Conservation (phyloP, 2,888 invertebrate genomes). For the Protonemura montana region DNA sequence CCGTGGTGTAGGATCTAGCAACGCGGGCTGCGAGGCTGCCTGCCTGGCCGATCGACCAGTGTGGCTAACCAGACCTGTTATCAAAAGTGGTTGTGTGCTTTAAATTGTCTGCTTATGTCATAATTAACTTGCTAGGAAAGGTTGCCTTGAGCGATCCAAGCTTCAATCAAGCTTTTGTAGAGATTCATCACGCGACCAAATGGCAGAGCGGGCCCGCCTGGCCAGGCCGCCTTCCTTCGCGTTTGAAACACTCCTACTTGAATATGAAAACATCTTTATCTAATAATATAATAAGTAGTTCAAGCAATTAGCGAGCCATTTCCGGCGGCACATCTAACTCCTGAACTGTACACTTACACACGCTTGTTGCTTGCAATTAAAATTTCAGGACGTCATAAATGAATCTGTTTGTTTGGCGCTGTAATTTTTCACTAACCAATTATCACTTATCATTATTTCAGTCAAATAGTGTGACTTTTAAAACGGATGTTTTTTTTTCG, state of each 20-base stretch:
- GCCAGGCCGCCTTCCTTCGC: background rate
- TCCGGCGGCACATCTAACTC: conserved; percentile 20
- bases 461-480: background rate
- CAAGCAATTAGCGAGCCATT: conserved; percentile 10
- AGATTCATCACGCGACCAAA: conserved; percentile 41
- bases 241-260: conserved; percentile 37
- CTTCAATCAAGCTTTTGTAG: conserved; percentile 40
- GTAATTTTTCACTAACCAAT: background rate
- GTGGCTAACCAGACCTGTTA: conserved; percentile 40
- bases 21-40: background rate
- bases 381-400: background rate
- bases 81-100: conserved; percentile 44
- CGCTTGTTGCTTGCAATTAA: background rate
- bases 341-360: background rate
- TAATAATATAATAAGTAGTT: conserved; percentile 24
- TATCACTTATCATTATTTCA: background rate
- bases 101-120: conserved; percentile 47
- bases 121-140: conserved; percentile 44
- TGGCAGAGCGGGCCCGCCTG: conserved; percentile 9
- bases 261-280: conserved; percentile 31
- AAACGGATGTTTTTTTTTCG: too few species aligned
- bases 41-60: background rate
- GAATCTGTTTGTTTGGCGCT: background rate
- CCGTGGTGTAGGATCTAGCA: conserved; percentile 44
- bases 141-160: conserved; percentile 38